Conservation (phyloP, 2,113 vertebrate genomes). For the Seriola aureovittata region DNA sequence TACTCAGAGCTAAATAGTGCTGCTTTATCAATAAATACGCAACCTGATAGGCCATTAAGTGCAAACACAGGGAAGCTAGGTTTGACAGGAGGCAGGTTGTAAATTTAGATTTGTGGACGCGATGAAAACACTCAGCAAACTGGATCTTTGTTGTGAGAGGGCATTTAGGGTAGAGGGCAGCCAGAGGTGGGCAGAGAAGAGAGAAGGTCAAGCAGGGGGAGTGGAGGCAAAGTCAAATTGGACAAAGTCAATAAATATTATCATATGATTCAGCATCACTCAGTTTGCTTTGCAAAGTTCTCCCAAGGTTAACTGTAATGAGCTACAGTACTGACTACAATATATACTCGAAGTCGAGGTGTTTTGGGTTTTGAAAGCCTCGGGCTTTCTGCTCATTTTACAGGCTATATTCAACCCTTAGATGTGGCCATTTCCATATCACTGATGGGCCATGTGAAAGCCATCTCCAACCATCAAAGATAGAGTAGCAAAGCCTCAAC, state of each 20-base stretch:
- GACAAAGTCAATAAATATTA: slow-evolving; percentile 46
- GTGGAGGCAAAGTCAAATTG: slow-evolving; percentile 46
- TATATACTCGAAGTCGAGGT: slow-evolving; percentile 56
- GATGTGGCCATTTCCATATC: slow-evolving; percentile 75
- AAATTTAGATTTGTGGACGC: slow-evolving; percentile 77
- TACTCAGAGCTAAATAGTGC: slow-evolving; percentile 72
- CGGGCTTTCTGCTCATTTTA: slow-evolving; percentile 58
- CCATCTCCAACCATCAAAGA: slow-evolving; percentile 69
- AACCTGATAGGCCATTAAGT: slow-evolving; percentile 74
- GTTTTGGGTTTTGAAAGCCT: slow-evolving; percentile 51
- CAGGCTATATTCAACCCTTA: slow-evolving; percentile 52
- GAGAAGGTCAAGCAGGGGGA: slow-evolving; percentile 45
- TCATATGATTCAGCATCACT: slow-evolving; percentile 59
- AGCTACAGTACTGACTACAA: slow-evolving; percentile 50
- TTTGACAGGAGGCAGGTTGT: slow-evolving; percentile 60
- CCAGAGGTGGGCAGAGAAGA: slow-evolving; percentile 32
- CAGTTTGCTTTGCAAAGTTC: slow-evolving; percentile 56
- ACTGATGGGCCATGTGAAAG: slow-evolving; percentile 64
- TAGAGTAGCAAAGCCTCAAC: slow-evolving; percentile 59
- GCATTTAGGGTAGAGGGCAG: slow-evolving; percentile 41
- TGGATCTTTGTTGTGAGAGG: slow-evolving; percentile 52
- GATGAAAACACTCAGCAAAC: slow-evolving; percentile 65
- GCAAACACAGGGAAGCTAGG: slow-evolving; percentile 55
- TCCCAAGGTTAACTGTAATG: slow-evolving; percentile 76
- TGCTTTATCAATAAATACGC: slow-evolving; percentile 80